These are phyloP conservation scores for Oreochromis mossambicus DNA, from an alignment of 2,797 vertebrate genomes.

Conservation along the genomic window DNA sequence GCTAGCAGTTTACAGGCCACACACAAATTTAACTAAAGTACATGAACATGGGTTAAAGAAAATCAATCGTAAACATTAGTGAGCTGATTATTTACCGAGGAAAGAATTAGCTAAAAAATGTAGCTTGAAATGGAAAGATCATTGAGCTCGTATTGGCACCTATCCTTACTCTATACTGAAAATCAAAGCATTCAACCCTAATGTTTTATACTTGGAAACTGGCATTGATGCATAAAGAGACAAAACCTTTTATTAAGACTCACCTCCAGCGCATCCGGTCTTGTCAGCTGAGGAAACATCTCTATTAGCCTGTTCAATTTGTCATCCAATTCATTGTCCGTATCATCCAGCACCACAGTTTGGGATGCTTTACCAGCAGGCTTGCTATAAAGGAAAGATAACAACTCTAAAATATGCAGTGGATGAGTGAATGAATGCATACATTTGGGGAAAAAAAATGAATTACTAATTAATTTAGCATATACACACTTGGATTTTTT, in stretches of 20 bases:
- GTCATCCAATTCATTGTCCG: constrained; percentile 54
- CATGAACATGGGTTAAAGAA: background rate
- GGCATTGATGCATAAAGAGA: background rate
- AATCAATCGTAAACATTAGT: background rate
- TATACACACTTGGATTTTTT: constrained; percentile 47
- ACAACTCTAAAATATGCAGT: background rate
- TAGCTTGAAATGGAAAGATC: background rate
- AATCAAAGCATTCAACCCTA: no score
- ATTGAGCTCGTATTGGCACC: background rate
- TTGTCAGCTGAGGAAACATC: constrained; percentile 81
- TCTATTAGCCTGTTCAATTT: constrained; percentile 78
- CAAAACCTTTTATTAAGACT: background rate
- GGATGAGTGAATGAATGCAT: background rate
- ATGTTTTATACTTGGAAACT: background rate
- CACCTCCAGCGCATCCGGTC: constrained; percentile 77
- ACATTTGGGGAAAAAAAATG: accelerated
- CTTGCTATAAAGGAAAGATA: constrained; percentile 24
- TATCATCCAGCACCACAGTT: background rate
- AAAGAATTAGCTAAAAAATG: background rate
- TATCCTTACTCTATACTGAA: background rate
- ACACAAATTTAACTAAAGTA: background rate
- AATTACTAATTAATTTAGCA: background rate
- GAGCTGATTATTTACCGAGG: background rate
- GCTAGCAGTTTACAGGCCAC: background rate
- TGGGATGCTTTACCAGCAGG: background rate